Conservation (phyloP, 2,888 invertebrate species). For the Eretmocerus hayati region DNA sequence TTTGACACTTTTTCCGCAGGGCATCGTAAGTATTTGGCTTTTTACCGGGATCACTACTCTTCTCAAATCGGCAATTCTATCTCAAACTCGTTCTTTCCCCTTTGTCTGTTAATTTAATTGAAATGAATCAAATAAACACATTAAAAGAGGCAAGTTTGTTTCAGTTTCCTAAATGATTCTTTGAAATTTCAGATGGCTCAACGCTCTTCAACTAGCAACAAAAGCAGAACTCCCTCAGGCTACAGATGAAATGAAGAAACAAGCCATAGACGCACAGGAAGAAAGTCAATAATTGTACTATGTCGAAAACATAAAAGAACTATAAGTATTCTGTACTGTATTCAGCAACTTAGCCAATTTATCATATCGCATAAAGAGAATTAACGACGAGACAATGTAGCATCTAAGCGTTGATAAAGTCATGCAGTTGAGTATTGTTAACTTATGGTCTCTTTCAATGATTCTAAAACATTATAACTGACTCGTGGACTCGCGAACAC, state of each 20-base stretch:
- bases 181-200: constrained; percentile 47
- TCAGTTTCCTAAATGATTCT: no score
- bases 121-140: not conserved
- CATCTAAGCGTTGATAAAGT: constrained; percentile 35
- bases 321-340: constrained; percentile 27
- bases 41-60: no score
- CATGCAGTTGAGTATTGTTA: constrained; percentile 36
- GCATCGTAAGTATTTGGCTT: no score
- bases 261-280: constrained; percentile 20
- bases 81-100: not conserved
- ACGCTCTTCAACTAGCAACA: constrained; percentile 47
- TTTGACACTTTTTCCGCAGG: no score
- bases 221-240: constrained; percentile 47
- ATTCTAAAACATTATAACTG: constrained; percentile 14
- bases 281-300: constrained; percentile 24
- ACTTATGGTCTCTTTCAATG: constrained; percentile 33
- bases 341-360: constrained; percentile 38
- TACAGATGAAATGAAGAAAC: constrained; percentile 25
- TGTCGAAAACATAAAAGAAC: constrained; percentile 19
- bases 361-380: constrained; percentile 27
- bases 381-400: constrained; percentile 27
- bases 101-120: constrained; percentile 2
- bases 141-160: no score
- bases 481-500: constrained; percentile 19
- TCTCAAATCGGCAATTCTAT: no score